Evolutionary conservation across 1,140 invertebrate species (phyloP), one percentile per base, ranked within the genome.

Genomic region (Mizuhopecten yessoensis): DNA sequence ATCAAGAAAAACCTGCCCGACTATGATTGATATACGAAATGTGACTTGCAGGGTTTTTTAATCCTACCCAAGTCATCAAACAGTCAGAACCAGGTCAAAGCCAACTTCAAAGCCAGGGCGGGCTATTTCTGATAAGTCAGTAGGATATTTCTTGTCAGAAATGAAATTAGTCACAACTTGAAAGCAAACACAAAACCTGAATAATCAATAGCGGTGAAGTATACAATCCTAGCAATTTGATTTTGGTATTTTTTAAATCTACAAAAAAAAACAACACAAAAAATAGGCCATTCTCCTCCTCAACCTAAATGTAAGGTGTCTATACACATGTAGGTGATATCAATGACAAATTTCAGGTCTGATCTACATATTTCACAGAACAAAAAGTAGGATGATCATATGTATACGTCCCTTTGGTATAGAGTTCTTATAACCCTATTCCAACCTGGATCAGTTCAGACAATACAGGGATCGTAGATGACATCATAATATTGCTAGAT

Each of bases 91-190:
- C 57, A 75, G 57, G 57, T 29, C 57, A 75, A 75, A 75, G 23
- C 1, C 23, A 75, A 57, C 57, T 29, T 75, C 57, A 75, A 75
- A 75, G 57, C 23, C n/a, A 75, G 57, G 23, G 1, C 9, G 57
- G 17, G 23, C 23, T 75, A 75, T 75, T 75, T 75, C 57, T 75
- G 57, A 75, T 75, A 75, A 75, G 57, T 75, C 57, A 29, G 57
- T 75, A 75, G 57, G 57, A 75, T 75, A 75, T 75, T 75, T 75
- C 57, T 75, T 75, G 57, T 75, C 57, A 75, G 57, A 75, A 75
- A 75, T 75, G 23, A 75, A 75, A 29, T n/a, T 17, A 75, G 57
- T 75, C n/a, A 29, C 23, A 9, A 75, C 57, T 75, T 29, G 57
- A 75, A 75, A 75, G 57, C 57, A 75, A 75, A 75, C 17, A 75